These are phyloP conservation scores for Drosophila cardini DNA, from an alignment of 1,140 invertebrate species.

Conservation along the genomic window DNA sequence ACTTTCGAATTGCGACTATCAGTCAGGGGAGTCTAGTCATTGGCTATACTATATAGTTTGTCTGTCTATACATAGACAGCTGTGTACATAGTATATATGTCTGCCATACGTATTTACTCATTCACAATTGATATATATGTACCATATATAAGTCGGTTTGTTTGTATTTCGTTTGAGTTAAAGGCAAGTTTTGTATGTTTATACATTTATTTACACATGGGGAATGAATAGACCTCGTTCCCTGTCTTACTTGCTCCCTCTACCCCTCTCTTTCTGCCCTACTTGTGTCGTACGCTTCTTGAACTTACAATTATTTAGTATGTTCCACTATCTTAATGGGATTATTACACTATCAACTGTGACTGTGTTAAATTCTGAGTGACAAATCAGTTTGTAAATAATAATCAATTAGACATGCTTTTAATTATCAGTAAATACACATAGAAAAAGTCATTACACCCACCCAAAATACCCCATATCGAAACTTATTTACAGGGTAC, in stretches of 20 bases:
- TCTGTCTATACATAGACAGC: conserved; percentile 20
- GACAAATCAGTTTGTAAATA: conserved; percentile 9
- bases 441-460: neutral
- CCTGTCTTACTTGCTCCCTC: neutral
- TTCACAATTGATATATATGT: conserved; percentile 13
- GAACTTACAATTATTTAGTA: conserved; percentile 12
- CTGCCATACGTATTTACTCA: conserved; percentile 9
- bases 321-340: conserved; percentile 1
- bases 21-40: conserved; percentile 11
- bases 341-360: conserved; percentile 1
- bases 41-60: too few species aligned
- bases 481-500: neutral
- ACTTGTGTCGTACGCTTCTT: neutral
- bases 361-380: neutral
- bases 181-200: conserved; percentile 14
- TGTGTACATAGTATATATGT: conserved; percentile 6
- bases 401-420: neutral
- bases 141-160: conserved; percentile 4
- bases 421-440: neutral
- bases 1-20: conserved; percentile 29
- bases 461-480: neutral
- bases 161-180: conserved; percentile 22
- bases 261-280: neutral
- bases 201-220: conserved; percentile 22
- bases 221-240: neutral